Evolutionary conservation across 1,140 invertebrate genomes (phyloP), one percentile per base, ranked within the genome.

Genomic region (Ceratina calcarata): DNA sequence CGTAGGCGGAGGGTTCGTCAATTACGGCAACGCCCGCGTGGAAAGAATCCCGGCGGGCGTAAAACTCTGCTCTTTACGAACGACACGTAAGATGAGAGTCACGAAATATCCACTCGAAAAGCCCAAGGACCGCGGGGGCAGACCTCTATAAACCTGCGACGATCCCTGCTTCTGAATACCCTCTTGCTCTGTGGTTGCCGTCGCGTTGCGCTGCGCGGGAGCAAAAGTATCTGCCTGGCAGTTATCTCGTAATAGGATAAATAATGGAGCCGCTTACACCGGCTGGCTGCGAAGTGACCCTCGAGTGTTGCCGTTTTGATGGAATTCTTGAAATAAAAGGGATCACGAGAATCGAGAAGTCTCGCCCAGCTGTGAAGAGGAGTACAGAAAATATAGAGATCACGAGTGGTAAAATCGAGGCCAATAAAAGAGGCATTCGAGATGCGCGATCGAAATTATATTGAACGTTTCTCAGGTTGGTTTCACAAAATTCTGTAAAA

Each of bases 231-330:
- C 78, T 67, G 53, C n/a, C 62, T 61, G 62, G 24, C 71, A 74
- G 70, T 79, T 79, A 79, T 79, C 78, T 74, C 71, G 24, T 79
- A 79, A 79, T 79, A 79, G 71, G 78, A 79, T 74, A 79, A 79
- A 74, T 74, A 74, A 79, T 73, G 71, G 71, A 66, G 51, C 66
- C 60, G 68, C 76, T 78, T 72, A 72, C 70, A 72, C 32, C 27
- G 58, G 67, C 49, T 24, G 58, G 4, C 24, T 16, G 45, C 22
- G 49, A 20, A 71, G 49, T 22, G 12, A 24, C 55, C 16, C 27
- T 60, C 13, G 20, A 15, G 16, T 55, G 22, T 65, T 72, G 62
- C 60, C 60, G 32, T n/a, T 65, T 61, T 57, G 51, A 65, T 78
- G 60, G 69, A 72, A 72, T 72, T 57, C 60, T 65, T 49, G 60